Conservation (phyloP, 2,797 vertebrate genomes). For the Macroramphosus scolopax region DNA sequence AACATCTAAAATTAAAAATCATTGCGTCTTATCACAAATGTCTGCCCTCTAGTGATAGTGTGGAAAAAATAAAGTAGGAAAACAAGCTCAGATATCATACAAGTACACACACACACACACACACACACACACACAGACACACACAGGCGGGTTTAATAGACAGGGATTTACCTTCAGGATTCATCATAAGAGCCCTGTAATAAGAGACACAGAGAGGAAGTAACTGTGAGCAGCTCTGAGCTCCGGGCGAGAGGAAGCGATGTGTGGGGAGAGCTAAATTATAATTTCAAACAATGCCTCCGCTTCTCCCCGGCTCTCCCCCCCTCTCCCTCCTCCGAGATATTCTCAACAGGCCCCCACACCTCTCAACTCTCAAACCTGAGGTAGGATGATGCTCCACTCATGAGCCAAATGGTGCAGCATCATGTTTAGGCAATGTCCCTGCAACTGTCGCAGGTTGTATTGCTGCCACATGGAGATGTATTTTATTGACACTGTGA, state of each 20-base stretch:
- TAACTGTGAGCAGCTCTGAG: conserved; percentile 40
- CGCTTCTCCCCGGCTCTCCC: conserved; percentile 14
- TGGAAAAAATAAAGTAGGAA: conserved; percentile 30
- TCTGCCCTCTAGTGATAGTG: conserved; percentile 27
- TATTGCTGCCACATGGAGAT: too few species aligned
- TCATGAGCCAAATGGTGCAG: too few species aligned
- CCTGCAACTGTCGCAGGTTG: too few species aligned
- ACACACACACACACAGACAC: conserved; percentile 11
- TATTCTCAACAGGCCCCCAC: too few species aligned
- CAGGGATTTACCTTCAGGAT: conserved; percentile 60
- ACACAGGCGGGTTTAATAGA: too few species aligned
- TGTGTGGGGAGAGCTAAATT: conserved; percentile 47
- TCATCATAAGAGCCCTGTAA: conserved; percentile 52
- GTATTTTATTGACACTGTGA: too few species aligned
- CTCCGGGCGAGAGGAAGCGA: conserved; percentile 23
- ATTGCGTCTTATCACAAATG: conserved; percentile 30
- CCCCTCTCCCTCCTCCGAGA: conserved; percentile 14
- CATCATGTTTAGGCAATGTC: too few species aligned
- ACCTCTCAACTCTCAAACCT: too few species aligned
- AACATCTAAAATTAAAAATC: conserved; percentile 42
- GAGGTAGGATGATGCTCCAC: too few species aligned
- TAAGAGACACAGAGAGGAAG: conserved; percentile 43
- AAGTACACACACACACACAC: conserved; percentile 10
- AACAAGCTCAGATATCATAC: conserved; percentile 11
- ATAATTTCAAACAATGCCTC: conserved; percentile 59